Evolutionary conservation across 1,140 invertebrate species (phyloP).

Genomic region (Chironomus tepperi): DNA sequence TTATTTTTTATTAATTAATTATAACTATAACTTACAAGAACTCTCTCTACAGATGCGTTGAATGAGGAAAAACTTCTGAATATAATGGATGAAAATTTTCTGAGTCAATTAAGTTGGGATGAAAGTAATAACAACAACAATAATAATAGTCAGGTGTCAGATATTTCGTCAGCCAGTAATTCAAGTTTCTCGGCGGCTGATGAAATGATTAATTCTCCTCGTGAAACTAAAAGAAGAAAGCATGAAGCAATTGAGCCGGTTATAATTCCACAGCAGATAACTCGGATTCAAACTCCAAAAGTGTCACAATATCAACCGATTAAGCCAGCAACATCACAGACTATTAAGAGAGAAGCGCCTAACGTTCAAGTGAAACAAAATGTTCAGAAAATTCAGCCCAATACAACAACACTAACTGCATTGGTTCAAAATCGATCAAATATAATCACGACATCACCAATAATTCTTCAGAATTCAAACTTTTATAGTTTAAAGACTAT

Average conservation of each 20-base stretch:
- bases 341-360: background rate
- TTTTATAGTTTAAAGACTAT: conserved; percentile 16
- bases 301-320: conserved; percentile 15
- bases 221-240: background rate
- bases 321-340: background rate
- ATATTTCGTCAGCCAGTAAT: background rate
- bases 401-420: too few species aligned
- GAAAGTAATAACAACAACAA: background rate
- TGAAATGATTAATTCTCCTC: background rate
- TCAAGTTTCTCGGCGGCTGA: background rate
- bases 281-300: background rate
- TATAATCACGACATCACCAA: background rate
- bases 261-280: background rate
- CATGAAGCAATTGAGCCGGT: background rate
- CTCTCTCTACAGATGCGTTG: background rate
- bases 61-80: conserved; percentile 15
- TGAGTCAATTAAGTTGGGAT: conserved; percentile 15
- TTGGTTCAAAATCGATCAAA: conserved; percentile 9
- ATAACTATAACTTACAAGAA: background rate
- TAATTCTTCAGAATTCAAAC: background rate
- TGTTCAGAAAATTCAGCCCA: too few species aligned
- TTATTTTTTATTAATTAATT: background rate
- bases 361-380: background rate
- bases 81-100: conserved; percentile 23
- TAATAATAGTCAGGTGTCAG: background rate